Evolutionary conservation across 2,113 vertebrate genomes (phyloP).

Genomic region (Chloropsis hardwickii): DNA sequence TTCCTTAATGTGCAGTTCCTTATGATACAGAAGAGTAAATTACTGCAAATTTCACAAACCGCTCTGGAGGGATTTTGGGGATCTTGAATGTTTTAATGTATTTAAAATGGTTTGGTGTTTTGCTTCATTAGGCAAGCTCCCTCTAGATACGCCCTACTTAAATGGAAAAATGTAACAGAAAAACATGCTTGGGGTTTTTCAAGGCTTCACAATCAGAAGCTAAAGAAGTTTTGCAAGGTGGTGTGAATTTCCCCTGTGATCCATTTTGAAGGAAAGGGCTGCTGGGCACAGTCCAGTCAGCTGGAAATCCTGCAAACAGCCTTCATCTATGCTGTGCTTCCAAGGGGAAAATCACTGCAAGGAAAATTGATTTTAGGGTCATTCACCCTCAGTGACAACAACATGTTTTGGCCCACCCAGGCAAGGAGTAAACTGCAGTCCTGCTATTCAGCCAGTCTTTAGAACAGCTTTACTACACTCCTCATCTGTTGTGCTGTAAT

Average conservation of each 20-base stretch:
- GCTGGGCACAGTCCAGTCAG: constrained; percentile 49
- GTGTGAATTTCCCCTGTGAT: constrained; percentile 34
- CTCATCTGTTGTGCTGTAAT: constrained; percentile 12
- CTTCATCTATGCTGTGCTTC: constrained; percentile 63
- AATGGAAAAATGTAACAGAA: constrained; percentile 37
- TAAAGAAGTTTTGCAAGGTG: constrained; percentile 20
- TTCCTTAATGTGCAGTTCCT: constrained; percentile 25
- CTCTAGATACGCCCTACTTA: constrained; percentile 64
- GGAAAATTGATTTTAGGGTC: constrained; percentile 77
- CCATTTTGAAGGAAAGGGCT: constrained; percentile 37
- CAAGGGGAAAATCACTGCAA: constrained; percentile 76
- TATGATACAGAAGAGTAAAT: constrained; percentile 8
- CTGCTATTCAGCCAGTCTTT: not conserved
- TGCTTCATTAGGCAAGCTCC: constrained; percentile 70
- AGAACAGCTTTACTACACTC: not conserved
- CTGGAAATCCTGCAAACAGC: constrained; percentile 63
- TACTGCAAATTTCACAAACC: not conserved
- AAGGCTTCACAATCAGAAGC: constrained; percentile 1
- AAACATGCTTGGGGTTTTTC: constrained; percentile 4
- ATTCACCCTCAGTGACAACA: constrained; percentile 47
- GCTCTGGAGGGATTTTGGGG: constrained; percentile 14
- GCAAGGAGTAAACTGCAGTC: constrained; percentile 33
- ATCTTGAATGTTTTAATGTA: constrained; percentile 57
- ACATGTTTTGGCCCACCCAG: constrained; percentile 3
- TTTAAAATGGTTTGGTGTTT: constrained; percentile 67